A percentile compares a stretch with the other conserved stretches of the same genome.
phyloP scores from a whole-genome alignment of 2,797 vertebrate species.

The Tragopan temminckii region DNA sequence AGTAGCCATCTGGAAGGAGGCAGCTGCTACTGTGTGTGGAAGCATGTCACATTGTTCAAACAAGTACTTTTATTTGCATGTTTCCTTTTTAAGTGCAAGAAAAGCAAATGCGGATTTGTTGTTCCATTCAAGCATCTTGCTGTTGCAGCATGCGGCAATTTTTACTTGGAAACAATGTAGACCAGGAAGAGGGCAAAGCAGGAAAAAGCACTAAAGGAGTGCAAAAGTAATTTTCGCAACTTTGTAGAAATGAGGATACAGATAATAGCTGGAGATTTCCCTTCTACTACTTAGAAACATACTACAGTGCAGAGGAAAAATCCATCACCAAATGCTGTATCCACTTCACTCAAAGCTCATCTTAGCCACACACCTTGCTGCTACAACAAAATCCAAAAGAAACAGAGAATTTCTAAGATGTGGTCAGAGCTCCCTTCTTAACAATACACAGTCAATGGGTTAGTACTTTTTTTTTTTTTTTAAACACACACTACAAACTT shows the following conservation, averaged over 20 bases:
- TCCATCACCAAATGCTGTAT: background rate
- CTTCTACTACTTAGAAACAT: background rate
- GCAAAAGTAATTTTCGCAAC: background rate
- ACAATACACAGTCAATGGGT: background rate
- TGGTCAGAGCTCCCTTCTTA: background rate
- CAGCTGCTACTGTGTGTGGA: background rate
- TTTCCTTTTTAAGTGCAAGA: background rate
- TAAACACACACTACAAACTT: background rate
- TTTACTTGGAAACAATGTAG: background rate
- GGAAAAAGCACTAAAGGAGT: background rate
- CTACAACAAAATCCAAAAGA: background rate
- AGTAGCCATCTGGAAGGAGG: background rate
- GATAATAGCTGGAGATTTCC: background rate
- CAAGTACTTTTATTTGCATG: constrained; percentile 9
- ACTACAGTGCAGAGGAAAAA: background rate
- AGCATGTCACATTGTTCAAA: background rate
- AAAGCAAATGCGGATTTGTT: background rate
- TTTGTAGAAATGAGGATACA: background rate
- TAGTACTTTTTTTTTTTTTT: background rate
- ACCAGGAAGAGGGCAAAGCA: background rate
- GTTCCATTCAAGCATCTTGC: background rate
- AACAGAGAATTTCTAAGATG: rapidly evolving
- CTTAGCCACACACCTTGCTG: background rate
- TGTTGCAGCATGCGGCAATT: background rate
- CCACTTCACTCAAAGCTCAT: background rate